Evolutionary conservation across 2,888 invertebrate genomes (phyloP), one percentile per base, ranked within the genome.

Genomic region (Adineta ricciae): DNA sequence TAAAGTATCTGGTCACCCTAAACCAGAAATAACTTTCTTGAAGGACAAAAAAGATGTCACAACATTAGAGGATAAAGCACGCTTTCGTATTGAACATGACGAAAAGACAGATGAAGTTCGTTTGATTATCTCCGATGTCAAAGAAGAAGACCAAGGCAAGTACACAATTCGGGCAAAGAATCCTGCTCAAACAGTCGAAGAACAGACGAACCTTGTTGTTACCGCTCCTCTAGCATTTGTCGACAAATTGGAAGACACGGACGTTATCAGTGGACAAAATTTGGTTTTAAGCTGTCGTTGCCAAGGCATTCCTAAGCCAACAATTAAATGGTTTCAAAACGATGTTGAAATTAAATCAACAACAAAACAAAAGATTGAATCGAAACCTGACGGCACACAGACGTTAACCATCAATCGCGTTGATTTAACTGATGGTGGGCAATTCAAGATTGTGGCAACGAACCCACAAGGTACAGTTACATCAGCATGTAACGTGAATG

Each of bases 281-380:
- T n/a, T 73, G 11, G 38, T 24, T 9, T 41, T 90, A 87, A 90
- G 90, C 86, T 89, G 89, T 87, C 88, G 94, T 91, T 95, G 96
- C 14, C 94, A 93, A 21, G 96, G 96, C 84, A 94, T 94, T 89
- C 96, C 96, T 78, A 93, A 94, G 11, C 96, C 96, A 21, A 94
- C 94, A 89, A 93, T 96, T 38, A 93, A 93, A 83, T 97, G 96
- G 96, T 93, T 64, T 36, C 38, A 46, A 54, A 85, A 85, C n/a
- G 85, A 85, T 46, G 49, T 73, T 49, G 85, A 85, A 84, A n/a
- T 85, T 21, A 85, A 85, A 41, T 64, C 85, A n/a, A 73, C 50
- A 52, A 83, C 78, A 14, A 85, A 85, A 85, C 83, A 83, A 41
- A 87, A 85, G 84, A 73, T 85, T 27, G 84, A 87, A 84, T 64